A percentile compares a stretch with the other conserved stretches of the same genome.
These are phyloP conservation scores for Lapara coniferarum DNA, from an alignment of 2,888 invertebrate species.

Conservation along the genomic window DNA sequence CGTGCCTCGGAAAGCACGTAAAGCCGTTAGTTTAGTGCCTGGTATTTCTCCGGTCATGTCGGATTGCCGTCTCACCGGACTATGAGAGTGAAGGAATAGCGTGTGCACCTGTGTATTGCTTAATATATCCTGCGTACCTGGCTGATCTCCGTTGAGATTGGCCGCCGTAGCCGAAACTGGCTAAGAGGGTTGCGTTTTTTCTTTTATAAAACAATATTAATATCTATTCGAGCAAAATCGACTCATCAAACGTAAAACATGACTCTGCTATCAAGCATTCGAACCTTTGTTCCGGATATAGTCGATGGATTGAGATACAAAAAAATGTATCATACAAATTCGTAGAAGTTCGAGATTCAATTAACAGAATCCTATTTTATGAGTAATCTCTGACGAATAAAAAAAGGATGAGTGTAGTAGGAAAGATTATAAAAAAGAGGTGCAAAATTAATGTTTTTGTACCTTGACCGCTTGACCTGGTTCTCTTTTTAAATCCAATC, in stretches of 20 bases:
- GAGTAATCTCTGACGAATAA: not conserved
- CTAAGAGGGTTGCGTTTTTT: too few relatives aligned
- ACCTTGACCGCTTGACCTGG: not conserved
- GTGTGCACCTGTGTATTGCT: too few relatives aligned
- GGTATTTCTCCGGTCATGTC: too few relatives aligned
- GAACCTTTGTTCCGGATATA: constrained; percentile 2
- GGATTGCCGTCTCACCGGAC: too few relatives aligned
- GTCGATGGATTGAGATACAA: not conserved
- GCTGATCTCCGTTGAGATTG: too few relatives aligned
- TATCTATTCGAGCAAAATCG: too few relatives aligned
- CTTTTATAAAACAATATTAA: too few relatives aligned
- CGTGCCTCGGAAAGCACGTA: too few relatives aligned
- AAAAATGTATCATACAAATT: constrained; percentile 21
- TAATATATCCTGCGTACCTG: too few relatives aligned
- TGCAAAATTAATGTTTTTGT: not conserved
- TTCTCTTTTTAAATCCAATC: not conserved
- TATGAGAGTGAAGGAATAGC: too few relatives aligned
- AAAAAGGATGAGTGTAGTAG: not conserved
- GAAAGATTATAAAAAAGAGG: not conserved
- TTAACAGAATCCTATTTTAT: constrained; percentile 13
- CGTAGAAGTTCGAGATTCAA: not conserved
- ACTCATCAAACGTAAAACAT: not conserved
- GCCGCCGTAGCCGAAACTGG: too few relatives aligned
- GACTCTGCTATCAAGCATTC: not conserved
- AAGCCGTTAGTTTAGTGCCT: too few relatives aligned